A percentile compares a stretch with the other conserved stretches of the same genome.
Evolutionary conservation across 2,113 vertebrate genomes (phyloP).

Genomic region (Dryoscopus gambensis): DNA sequence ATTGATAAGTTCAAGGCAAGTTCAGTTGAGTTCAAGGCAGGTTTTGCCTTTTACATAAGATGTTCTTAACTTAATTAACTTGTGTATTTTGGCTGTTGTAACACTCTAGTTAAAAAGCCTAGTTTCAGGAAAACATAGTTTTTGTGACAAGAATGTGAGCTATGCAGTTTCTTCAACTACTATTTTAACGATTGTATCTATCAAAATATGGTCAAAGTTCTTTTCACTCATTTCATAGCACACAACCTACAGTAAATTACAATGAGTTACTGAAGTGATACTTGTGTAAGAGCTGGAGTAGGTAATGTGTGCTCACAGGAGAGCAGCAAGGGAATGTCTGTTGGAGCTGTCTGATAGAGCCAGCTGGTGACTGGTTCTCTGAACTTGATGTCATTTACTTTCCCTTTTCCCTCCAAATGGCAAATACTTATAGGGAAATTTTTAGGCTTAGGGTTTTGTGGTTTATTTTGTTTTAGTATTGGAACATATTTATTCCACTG

Average conservation of each 20-base stretch:
- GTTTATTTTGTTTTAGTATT: background rate
- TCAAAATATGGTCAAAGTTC: background rate
- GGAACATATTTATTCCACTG: background rate
- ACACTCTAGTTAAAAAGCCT: background rate
- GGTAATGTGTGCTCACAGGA: background rate
- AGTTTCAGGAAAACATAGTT: background rate
- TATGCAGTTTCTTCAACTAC: background rate
- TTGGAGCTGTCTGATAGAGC: background rate
- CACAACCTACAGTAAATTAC: background rate
- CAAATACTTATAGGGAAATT: background rate
- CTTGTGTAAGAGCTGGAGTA: background rate
- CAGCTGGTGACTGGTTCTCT: background rate
- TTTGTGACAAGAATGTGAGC: background rate
- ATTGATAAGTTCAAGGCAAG: background rate
- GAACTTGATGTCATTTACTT: background rate
- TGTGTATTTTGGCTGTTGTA: background rate
- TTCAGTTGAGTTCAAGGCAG: background rate
- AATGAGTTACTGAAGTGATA: background rate
- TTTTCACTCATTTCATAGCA: background rate
- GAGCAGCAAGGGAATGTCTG: background rate
- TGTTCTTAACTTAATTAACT: conserved; percentile 21
- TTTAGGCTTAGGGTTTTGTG: background rate
- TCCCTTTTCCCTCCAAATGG: background rate
- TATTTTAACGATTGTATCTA: background rate
- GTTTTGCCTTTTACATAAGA: background rate